Base-by-base conservation (phyloP, 2,113 vertebrate genomes). In the Oriolus oriolus region DNA sequence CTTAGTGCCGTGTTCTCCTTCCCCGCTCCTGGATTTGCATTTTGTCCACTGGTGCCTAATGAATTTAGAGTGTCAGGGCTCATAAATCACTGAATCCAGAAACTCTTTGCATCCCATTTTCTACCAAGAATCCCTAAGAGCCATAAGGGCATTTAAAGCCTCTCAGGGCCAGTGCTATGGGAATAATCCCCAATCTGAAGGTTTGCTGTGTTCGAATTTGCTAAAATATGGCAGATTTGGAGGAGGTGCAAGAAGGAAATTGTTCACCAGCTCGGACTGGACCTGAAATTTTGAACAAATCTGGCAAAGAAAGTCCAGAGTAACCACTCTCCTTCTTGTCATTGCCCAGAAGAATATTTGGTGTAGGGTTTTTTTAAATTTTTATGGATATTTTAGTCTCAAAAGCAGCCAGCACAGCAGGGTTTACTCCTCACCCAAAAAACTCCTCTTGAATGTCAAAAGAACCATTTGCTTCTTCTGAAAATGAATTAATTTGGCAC, bases 61-160 rank as follows among this genome's bases (percentile, higher is more conserved):
- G 77, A 95, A 94, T 95, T 93, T 84, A 52, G 24, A n/a, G 8
- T 88, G 87, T 77, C 95, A 93, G 79, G 90, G 52, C 90, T 77
- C 61, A 68, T 84, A 75, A 89, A 96, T 93, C 85, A 74, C 26
- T 16, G 10, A 9, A 39, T 39, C 42, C 45, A 42, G 84, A 50
- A 84, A 59, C 83, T n/a, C 21, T 7, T 81, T 37, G 23, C 54
- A 21, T 57, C 57, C 69, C 26, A 9, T 41, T 93, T 84, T 53
- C 52, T 50, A 44, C 42, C 52, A 24, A 83, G 44, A 33, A 19
- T 31, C 22, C 39, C 44, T 2, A 11, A 84, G 84, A 41, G 21
- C 33, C 76, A 8, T 5, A 16, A 22, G 57, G 41, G 33, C 4
- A 4, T 54, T 57, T 39, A 17, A 83, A 53, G 57, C 31, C 24